A percentile compares a stretch with the other conserved stretches of the same genome.
Evolutionary conservation across 2,113 vertebrate genomes (phyloP).

Genomic region (Falco punctatus): DNA sequence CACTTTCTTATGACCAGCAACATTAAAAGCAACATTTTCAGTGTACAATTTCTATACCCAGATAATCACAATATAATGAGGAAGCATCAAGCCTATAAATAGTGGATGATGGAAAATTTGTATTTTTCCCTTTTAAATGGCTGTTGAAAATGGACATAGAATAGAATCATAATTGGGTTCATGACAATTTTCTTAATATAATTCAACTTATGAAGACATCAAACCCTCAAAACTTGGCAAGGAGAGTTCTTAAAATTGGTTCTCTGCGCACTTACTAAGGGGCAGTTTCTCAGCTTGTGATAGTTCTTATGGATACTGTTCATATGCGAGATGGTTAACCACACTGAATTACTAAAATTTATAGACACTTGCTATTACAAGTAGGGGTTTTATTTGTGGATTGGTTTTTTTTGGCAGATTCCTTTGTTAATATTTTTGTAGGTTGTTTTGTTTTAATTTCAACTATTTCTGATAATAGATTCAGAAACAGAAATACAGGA

Average conservation of each 20-base stretch:
- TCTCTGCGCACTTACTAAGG: neutral
- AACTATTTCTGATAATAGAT: neutral
- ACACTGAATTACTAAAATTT: neutral
- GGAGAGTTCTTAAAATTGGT: neutral
- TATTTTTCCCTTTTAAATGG: neutral
- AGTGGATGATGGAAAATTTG: neutral
- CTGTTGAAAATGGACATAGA: neutral
- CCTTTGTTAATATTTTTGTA: neutral
- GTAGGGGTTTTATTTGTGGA: neutral
- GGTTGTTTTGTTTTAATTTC: neutral
- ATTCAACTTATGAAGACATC: neutral
- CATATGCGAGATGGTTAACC: neutral
- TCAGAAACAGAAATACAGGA: neutral
- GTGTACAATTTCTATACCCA: neutral
- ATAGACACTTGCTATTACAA: neutral
- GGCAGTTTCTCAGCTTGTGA: neutral
- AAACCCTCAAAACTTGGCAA: neutral
- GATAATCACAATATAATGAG: neutral
- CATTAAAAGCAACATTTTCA: slow-evolving; percentile 1
- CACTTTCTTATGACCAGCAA: neutral
- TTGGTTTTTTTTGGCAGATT: accelerated
- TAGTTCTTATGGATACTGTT: neutral
- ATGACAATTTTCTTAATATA: neutral
- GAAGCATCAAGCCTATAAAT: neutral
- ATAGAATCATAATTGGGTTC: neutral